These are phyloP conservation scores for Drosophila neonasuta DNA, from an alignment of 2,888 invertebrate species.

Conservation along the genomic window DNA sequence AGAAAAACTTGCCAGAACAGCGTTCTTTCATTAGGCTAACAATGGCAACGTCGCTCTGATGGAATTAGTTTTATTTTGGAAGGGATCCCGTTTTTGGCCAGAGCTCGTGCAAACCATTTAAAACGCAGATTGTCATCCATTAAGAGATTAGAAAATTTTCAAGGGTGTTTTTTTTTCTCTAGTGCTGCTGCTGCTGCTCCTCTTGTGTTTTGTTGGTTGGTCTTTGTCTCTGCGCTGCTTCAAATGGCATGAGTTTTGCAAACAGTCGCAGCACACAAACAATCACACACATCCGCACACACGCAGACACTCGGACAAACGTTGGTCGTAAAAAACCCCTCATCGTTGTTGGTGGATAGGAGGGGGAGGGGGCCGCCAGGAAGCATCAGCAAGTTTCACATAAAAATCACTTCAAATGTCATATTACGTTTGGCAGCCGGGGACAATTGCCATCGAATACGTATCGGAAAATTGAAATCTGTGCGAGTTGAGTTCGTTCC, in stretches of 20 bases:
- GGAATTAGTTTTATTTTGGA: constrained; percentile 77
- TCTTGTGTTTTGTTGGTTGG: constrained; percentile 20
- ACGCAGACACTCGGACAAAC: constrained; percentile 39
- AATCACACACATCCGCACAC: constrained; percentile 35
- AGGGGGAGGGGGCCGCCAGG: constrained; percentile 36
- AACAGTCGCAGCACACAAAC: constrained; percentile 61
- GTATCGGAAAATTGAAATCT: constrained; percentile 79
- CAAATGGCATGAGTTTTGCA: constrained; percentile 70
- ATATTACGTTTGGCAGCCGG: constrained; percentile 67
- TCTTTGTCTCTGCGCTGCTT: constrained; percentile 66
- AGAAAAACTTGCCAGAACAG: constrained; percentile 72
- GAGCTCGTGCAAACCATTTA: constrained; percentile 73
- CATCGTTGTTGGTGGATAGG: constrained; percentile 7
- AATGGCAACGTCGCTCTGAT: constrained; percentile 65
- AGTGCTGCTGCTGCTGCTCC: constrained; percentile 2
- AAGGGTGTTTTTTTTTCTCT: constrained; percentile 65
- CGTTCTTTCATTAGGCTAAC: constrained; percentile 77
- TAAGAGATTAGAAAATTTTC: constrained; percentile 78
- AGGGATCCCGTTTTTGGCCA: constrained; percentile 49
- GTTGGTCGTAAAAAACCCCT: constrained; percentile 64
- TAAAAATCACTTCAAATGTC: constrained; percentile 79
- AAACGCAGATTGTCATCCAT: constrained; percentile 79
- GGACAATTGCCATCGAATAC: constrained; percentile 75
- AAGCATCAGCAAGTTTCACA: constrained; percentile 78
- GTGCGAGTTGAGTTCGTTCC: constrained; percentile 47